Conservation (phyloP, 2,113 vertebrate species). For the Puma concolor region DNA sequence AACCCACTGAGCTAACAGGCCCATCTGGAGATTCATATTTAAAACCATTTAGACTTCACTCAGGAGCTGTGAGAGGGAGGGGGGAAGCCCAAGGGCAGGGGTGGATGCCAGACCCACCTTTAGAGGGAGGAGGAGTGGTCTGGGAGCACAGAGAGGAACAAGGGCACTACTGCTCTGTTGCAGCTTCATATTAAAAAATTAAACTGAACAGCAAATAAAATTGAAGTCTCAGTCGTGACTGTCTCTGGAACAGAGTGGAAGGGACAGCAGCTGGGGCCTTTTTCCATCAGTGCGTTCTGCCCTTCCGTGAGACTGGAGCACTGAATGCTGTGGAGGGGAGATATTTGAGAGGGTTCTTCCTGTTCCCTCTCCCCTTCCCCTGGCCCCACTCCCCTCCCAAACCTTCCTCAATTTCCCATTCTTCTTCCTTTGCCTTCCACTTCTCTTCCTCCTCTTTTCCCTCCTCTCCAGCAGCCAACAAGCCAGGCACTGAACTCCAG, state of each 20-base stretch:
- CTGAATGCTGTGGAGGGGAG: neutral
- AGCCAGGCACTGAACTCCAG: neutral
- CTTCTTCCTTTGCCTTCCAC: neutral
- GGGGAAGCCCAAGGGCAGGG: neutral
- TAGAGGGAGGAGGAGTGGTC: neutral
- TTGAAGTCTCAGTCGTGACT: neutral
- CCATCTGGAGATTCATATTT: neutral
- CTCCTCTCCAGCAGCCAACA: neutral
- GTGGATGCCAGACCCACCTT: too few relatives aligned
- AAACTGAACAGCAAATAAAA: neutral
- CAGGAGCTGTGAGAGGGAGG: neutral
- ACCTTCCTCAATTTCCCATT: neutral
- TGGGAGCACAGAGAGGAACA: neutral
- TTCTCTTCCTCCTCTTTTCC: neutral
- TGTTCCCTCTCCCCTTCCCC: too few relatives aligned
- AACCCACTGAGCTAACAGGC: too few relatives aligned
- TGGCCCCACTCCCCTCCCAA: neutral
- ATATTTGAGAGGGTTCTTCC: neutral
- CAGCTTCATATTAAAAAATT: neutral
- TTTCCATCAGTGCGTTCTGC: neutral
- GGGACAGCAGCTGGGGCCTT: neutral
- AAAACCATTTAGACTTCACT: neutral
- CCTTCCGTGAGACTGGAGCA: neutral
- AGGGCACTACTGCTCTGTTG: neutral
- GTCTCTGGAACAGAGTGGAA: neutral